Evolutionary conservation across 2,888 invertebrate genomes (phyloP), one percentile per base, ranked within the genome.

Genomic region (Heliconius charithonia): DNA sequence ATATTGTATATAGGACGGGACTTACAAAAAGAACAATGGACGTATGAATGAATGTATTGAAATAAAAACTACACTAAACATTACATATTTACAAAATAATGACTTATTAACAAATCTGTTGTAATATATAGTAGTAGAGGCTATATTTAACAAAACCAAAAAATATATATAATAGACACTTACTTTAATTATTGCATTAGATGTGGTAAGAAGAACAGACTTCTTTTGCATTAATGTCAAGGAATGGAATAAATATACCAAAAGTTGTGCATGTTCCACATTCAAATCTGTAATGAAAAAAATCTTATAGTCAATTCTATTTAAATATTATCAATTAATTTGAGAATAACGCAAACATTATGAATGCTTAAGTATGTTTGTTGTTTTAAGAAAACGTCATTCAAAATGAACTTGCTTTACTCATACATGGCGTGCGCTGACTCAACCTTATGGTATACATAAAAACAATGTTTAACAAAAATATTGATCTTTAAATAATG

Each of bases 211-310:
- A 62, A 99, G 95, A 2, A 99, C 98, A 3, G 98, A 97, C 91
- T 99, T 99, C 93, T 99, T 99, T 92, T 99, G 98, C 98, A 99
- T 98, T 81, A 99, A 95, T 85, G 98, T 98, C 80, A 99, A 93
- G 0, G 98, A 98, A 91, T 99, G 99, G 92, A 99, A 99, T 19
- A 99, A 95, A 90, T 99, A 99, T 13, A 99, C 96, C 82, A 99
- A 92, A 62, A 99, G 95, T 90, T 99, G 99, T 0, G 98, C 97
- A 91, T 99, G 99, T 89, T 99, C 99, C 74, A 99, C 98, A 90
- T 99, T 99, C 80, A 99, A 94, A 95, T 99, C 99, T 96, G 93
- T 41, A 93, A 95, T 81, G 81, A 85, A 82, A 79, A 80, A 32
- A 37, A 37, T 19, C 4, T 56, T 22, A 22, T 56, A 56, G 9